A percentile compares a stretch with the other conserved stretches of the same genome.
Evolutionary conservation across 2,113 vertebrate species (phyloP).

Genomic region (Syrmaticus mikado): DNA sequence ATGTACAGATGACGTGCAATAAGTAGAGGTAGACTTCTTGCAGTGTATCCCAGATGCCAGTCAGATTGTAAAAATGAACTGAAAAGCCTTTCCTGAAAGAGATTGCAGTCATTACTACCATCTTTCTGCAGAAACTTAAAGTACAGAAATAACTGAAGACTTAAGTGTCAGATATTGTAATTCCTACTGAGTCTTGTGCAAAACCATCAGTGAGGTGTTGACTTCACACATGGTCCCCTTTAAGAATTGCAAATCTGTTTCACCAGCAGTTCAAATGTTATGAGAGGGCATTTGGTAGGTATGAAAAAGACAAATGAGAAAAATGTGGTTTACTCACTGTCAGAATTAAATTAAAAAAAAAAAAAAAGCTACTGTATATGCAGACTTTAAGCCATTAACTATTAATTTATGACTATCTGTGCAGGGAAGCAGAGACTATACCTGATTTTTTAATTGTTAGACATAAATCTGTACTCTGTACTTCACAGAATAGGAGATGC

Average conservation of each 20-base stretch:
- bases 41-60: not conserved
- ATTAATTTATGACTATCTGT: not conserved
- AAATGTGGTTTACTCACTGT: not conserved
- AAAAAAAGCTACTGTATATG: not conserved
- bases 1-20: not conserved
- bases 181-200: not conserved
- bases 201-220: not conserved
- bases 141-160: not conserved
- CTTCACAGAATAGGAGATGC: not conserved
- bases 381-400: not conserved
- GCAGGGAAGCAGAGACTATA: not conserved
- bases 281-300: not conserved
- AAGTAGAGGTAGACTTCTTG: not conserved
- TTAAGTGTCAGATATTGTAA: not conserved
- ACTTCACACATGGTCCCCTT: not conserved
- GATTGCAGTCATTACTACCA: not conserved
- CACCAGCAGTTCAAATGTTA: not conserved
- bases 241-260: not conserved
- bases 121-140: not conserved
- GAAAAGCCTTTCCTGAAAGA: not conserved
- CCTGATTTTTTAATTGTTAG: not conserved
- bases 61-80: not conserved
- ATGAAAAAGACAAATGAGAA: slow-evolving; percentile 14
- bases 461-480: not conserved
- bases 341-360: not conserved